A percentile compares a stretch with the other conserved stretches of the same genome.
phyloP scores from a whole-genome alignment of 2,113 vertebrate genomes.

The Sterna hirundo region DNA sequence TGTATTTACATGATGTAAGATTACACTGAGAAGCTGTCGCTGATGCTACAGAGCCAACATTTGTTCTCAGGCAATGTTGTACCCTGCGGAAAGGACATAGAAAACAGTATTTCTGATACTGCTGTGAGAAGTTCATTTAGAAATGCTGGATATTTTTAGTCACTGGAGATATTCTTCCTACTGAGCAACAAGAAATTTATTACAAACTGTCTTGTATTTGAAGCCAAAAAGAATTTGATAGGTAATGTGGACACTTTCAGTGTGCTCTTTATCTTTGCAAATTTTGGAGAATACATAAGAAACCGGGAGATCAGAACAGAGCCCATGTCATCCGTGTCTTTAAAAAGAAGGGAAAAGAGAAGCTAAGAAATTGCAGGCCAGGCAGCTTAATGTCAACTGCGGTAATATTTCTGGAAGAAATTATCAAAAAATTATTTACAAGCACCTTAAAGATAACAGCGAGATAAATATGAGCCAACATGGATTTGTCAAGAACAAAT shows the following conservation, averaged over 20 bases:
- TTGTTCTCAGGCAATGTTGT: not conserved
- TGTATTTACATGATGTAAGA: not conserved
- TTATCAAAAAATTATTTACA: not conserved
- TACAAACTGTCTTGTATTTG: not conserved
- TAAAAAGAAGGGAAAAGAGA: not conserved
- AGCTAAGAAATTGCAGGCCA: not conserved
- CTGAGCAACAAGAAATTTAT: not conserved
- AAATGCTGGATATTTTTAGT: not conserved
- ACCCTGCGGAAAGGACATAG: not conserved
- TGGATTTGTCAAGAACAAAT: conserved; percentile 5
- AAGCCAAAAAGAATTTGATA: not conserved
- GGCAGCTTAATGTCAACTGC: conserved; percentile 37
- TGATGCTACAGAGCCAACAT: not conserved
- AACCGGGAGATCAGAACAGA: not conserved
- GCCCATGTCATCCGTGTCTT: not conserved
- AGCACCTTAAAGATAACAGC: conserved; percentile 1
- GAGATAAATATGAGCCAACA: not conserved
- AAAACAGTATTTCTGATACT: not conserved
- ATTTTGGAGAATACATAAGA: not conserved
- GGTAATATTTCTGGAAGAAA: conserved; percentile 18
- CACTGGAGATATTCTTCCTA: not conserved
- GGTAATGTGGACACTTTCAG: not conserved
- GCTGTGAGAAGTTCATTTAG: not conserved
- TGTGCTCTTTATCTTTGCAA: not conserved
- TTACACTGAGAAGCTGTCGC: not conserved